Base-by-base conservation (phyloP, 2,113 vertebrate genomes). In the Myrmecophaga tridactyla region DNA sequence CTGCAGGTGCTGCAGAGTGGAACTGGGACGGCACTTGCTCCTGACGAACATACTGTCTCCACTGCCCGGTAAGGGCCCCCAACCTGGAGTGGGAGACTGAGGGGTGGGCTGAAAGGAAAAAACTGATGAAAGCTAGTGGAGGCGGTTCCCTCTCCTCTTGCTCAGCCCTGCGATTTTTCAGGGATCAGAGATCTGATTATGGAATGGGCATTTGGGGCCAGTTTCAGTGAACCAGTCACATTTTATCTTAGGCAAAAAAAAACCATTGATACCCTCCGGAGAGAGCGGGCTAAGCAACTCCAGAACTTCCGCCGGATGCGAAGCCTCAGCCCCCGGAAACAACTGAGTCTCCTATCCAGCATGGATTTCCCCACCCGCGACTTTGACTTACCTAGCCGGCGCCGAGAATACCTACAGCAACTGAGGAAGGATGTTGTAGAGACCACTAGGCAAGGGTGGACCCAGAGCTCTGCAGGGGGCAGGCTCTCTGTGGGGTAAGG, bases 241-340 rank as follows among this genome's bases (percentile, higher is more conserved):
- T 96, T 95, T 92, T 90, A 5, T 86, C 53, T 84, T 46, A 99
- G 99, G 72, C 99, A 99, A 94, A 98, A 98, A 93, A 98, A 97
- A 92, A 98, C 98, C 78, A 98, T 99, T 18, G 99, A 99, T 94
- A 97, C 97, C 46, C 96, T 99, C 94, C 98, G 97, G 94, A 99
- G 98, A 91, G 98, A 99, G 94, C 98, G 98, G 93, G 98, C 98
- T 88, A 98, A 98, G 67, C 98, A 88, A 85, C 98, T 99, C 58
- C 98, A 98, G 86, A 98, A 95, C 31, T 98, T 96, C 91, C 97
- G 98, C 14, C 36, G 90, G 46, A 98, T 98, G 51, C 98, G 98
- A 36, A 99, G 99, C 94, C 97, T 99, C 76, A 99, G 99, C 96
- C 99, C 99, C 65, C 98, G 99, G 91, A 99, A 99, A 95, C 98